These are phyloP conservation scores for Mormyrops attenuatus DNA, from an alignment of 2,797 vertebrate species.

Conservation along the genomic window DNA sequence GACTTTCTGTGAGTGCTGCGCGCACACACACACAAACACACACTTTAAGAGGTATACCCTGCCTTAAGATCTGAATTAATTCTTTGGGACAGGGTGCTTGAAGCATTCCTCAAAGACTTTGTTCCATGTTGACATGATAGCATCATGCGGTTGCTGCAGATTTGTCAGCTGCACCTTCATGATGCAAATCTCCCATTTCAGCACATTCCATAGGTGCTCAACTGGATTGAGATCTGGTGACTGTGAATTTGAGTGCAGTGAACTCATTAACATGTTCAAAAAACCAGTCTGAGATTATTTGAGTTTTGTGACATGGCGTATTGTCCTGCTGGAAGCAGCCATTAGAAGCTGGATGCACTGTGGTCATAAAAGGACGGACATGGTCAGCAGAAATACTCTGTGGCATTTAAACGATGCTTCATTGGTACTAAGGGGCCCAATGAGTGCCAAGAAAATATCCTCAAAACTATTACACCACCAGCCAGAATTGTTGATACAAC, in stretches of 20 bases:
- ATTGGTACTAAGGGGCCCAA: too few relatives aligned
- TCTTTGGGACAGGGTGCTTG: background rate
- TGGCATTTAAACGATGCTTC: too few relatives aligned
- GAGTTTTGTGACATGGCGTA: background rate
- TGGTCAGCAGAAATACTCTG: too few relatives aligned
- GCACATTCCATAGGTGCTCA: background rate
- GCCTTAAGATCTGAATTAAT: background rate
- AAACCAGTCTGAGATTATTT: background rate
- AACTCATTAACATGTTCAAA: background rate
- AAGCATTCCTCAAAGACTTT: background rate
- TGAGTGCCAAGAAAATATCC: background rate
- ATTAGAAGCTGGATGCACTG: too few relatives aligned
- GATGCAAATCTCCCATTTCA: background rate
- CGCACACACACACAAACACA: background rate
- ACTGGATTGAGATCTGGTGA: background rate
- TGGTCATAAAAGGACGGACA: too few relatives aligned
- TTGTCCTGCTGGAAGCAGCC: background rate
- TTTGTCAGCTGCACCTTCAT: background rate
- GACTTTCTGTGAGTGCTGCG: background rate
- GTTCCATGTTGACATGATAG: background rate
- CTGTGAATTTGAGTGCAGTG: background rate
- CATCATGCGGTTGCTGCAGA: background rate
- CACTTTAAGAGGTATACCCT: background rate
- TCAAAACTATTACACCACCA: background rate
- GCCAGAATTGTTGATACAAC: background rate